Percentiles rank a stretch among this genome's conserved stretches.
phyloP scores from a whole-genome alignment of 2,797 vertebrate genomes.

The Neosilurus hyrtlii region DNA sequence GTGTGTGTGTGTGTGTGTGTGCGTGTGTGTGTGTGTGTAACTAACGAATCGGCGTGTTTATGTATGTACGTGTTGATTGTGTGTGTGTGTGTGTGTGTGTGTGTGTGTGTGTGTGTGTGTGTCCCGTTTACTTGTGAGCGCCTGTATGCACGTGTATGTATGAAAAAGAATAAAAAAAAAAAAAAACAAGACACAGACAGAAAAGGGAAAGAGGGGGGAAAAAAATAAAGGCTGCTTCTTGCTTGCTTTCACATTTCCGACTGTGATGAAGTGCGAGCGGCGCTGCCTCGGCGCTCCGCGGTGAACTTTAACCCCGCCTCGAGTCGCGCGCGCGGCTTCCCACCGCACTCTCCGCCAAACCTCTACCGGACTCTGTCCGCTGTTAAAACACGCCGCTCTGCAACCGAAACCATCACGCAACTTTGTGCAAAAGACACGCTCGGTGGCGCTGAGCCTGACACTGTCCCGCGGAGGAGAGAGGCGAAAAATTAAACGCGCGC shows the following conservation, averaged over 20 bases:
- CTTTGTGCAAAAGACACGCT: conserved; percentile 57
- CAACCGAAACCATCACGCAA: conserved; percentile 62
- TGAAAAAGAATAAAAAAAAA: conserved; percentile 48
- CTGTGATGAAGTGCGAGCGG: conserved; percentile 80
- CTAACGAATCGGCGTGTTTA: conserved; percentile 59
- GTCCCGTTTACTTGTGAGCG: conserved; percentile 53
- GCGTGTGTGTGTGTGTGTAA: conserved; percentile 47
- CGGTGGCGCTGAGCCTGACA: conserved; percentile 21
- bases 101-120: conserved; percentile 58
- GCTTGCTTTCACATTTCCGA: conserved; percentile 95
- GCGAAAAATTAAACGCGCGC: no score
- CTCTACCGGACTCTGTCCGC: conserved; percentile 60
- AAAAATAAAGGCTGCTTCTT: conserved; percentile 78
- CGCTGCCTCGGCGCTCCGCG: conserved; percentile 77
- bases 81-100: conserved; percentile 51
- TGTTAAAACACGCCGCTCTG: conserved; percentile 75
- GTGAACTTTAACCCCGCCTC: conserved; percentile 95
- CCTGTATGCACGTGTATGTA: conserved; percentile 52
- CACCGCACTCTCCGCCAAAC: conserved; percentile 32
- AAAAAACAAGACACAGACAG: conserved; percentile 56
- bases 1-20: conserved; percentile 41
- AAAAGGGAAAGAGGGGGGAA: conserved; percentile 36
- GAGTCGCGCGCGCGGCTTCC: conserved; percentile 71
- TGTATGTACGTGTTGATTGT: conserved; percentile 54
- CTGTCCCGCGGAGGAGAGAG: conserved; percentile 23